Base-by-base conservation (phyloP, 2,888 invertebrate genomes). In the Andricus curvator region DNA sequence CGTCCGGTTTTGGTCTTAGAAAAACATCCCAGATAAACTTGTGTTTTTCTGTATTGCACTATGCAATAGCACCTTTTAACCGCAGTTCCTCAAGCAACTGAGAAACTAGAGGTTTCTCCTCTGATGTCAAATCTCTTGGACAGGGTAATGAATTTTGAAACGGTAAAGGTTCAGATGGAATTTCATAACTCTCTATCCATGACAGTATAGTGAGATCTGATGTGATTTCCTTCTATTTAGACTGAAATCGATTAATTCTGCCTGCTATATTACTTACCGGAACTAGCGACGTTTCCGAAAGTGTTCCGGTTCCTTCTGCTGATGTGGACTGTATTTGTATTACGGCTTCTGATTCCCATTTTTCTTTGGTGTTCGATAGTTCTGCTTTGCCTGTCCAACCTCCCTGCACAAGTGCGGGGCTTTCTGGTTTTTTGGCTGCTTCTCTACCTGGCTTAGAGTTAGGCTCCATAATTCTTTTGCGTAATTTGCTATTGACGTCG, bases 21-120 rank as follows among this genome's bases (percentile, higher is more conserved):
- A 65, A 68, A 85, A 86, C 80, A 4, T 78, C 51, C 0, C 83
- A 85, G 4, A 84, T 68, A 76, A 84, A 84, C 29, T 84, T 83
- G 20, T 78, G 67, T 2, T 64, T 37, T 33, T 68, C 37, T 6
- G 68, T 33, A n/a, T 80, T 29, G 60, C 83, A 84, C n/a, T n/a
- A 1, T 13, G n/a, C 15, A 41, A 86, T 78, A 29, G 77, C 84
- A 15, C 81, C 83, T 80, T 80, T 83, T 4, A 74, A 0, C 37
- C 80, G n/a, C 11, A 81, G 62, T 6, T 78, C 25, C 4, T 4
- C n/a, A 29, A 80, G 62, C n/a, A 79, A 29, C 44, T 68, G 22
- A 70, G 83, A 85, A 20, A 78, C 65, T 13, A 78, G 33, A 11
- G 4, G 51, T 25, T 22, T 67, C 29, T 81, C 78, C 20, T 51